Conservation (phyloP, 92 coral and sea anemone genomes). For the Parazoanthus darwini region DNA sequence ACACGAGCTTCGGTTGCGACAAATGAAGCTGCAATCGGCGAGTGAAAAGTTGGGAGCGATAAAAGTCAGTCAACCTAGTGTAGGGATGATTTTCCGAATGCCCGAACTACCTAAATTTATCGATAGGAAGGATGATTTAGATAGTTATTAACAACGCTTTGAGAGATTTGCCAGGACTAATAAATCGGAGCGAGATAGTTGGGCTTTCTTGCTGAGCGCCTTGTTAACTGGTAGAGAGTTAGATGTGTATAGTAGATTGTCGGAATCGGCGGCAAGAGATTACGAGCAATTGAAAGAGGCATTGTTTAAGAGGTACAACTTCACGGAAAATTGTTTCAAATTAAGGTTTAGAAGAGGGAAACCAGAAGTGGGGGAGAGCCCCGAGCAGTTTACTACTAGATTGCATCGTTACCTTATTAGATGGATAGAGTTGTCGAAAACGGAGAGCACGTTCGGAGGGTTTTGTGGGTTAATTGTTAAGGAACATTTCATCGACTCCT, state of each 20-base stretch:
- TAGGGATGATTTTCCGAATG: not conserved
- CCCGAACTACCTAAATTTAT: too few species aligned
- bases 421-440: constrained; percentile 35
- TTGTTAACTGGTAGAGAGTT: constrained; percentile 29
- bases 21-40: constrained; percentile 44
- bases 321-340: constrained; percentile 34
- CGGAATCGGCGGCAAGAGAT: constrained; percentile 44
- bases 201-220: constrained; percentile 32
- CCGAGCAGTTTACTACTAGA: constrained; percentile 38
- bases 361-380: constrained; percentile 41
- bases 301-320: constrained; percentile 28
- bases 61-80: constrained; percentile 12
- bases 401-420: constrained; percentile 7
- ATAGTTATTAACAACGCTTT: constrained; percentile 16
- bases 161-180: constrained; percentile 25
- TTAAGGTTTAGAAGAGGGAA: constrained; percentile 20
- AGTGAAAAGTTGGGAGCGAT: constrained; percentile 22
- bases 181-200: constrained; percentile 7
- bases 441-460: constrained; percentile 19
- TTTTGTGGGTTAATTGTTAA: constrained; percentile 12
- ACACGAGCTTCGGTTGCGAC: constrained; percentile 20
- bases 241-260: constrained; percentile 39
- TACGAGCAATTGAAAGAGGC: constrained; percentile 40
- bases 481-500: constrained; percentile 18
- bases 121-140: too few species aligned